These are phyloP conservation scores for Ctenochaetus hawaiiensis DNA, from an alignment of 2,797 vertebrate genomes.

Conservation along the genomic window DNA sequence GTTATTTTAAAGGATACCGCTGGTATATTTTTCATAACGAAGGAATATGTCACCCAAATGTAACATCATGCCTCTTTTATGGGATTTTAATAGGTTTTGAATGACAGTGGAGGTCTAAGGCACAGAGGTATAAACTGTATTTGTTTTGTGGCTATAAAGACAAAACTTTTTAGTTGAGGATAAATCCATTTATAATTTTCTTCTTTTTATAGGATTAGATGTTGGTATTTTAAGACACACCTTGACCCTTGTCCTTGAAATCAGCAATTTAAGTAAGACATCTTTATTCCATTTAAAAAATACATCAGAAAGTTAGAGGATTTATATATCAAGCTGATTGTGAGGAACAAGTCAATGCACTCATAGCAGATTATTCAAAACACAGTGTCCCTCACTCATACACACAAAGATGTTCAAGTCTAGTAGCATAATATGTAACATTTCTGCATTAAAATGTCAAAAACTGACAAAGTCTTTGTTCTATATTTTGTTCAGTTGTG, in stretches of 20 bases:
- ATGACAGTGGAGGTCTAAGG: not conserved
- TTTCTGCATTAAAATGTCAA: not conserved
- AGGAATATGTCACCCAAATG: conserved; percentile 26
- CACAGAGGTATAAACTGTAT: not conserved
- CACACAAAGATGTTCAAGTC: conserved; percentile 1
- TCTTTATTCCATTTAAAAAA: conserved; percentile 19
- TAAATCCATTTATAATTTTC: not conserved
- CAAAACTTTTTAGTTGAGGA: not conserved
- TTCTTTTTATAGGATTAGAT: conserved; percentile 2
- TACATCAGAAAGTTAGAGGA: conserved; percentile 14
- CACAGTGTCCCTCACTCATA: not conserved
- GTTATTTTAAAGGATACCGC: conserved; percentile 31
- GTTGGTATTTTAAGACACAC: not conserved
- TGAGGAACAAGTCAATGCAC: conserved; percentile 19
- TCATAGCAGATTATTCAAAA: conserved; percentile 19
- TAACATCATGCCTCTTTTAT: conserved; percentile 22
- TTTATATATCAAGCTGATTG: conserved; percentile 27
- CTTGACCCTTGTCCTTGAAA: conserved; percentile 3
- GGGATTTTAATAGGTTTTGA: conserved; percentile 18
- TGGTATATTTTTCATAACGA: conserved; percentile 17
- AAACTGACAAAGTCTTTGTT: not conserved
- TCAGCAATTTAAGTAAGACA: not conserved
- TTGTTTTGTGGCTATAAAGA: not conserved
- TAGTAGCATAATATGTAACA: too few species aligned
- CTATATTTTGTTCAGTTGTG: not conserved